Conservation (phyloP, 2,797 vertebrate genomes). For the Muraenolepis orangiensis region DNA sequence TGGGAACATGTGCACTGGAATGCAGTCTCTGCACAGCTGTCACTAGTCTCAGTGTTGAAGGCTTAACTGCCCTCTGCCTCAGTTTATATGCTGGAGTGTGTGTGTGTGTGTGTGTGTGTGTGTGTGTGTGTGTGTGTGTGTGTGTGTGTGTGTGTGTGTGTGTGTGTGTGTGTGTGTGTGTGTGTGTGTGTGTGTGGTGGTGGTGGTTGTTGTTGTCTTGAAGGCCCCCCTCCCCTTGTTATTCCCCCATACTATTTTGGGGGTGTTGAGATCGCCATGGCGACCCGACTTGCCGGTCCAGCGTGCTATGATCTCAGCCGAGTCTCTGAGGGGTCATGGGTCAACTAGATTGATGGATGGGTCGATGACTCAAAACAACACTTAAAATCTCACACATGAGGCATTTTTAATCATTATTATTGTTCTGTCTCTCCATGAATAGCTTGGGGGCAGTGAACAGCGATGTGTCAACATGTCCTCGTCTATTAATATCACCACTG, state of each 20-base stretch:
- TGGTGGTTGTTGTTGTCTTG: conserved; percentile 41
- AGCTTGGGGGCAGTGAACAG: not conserved
- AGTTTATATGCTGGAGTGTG: not conserved
- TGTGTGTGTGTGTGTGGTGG: conserved; percentile 49
- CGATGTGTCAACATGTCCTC: not conserved
- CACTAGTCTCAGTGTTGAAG: conserved; percentile 16
- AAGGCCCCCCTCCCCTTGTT: conserved; percentile 31
- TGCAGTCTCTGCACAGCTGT: not conserved
- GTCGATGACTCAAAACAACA: not conserved
- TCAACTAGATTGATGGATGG: too few species aligned
- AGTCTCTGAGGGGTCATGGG: conserved; percentile 9
- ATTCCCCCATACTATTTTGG: conserved; percentile 66
- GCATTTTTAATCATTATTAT: not conserved
- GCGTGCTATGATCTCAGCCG: conserved; percentile 58
- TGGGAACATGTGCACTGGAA: not conserved
- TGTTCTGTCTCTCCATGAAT: not conserved
- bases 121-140: conserved; percentile 4
- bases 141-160: conserved; percentile 28
- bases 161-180: conserved; percentile 21
- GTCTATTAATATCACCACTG: not conserved
- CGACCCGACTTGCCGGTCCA: conserved; percentile 47
- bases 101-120: conserved; percentile 15
- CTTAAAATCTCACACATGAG: not conserved
- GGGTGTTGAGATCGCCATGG: conserved; percentile 43
- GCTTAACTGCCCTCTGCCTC: not conserved